Evolutionary conservation across 1,140 invertebrate genomes (phyloP).

Genomic region (Zaprionus ghesquierei): DNA sequence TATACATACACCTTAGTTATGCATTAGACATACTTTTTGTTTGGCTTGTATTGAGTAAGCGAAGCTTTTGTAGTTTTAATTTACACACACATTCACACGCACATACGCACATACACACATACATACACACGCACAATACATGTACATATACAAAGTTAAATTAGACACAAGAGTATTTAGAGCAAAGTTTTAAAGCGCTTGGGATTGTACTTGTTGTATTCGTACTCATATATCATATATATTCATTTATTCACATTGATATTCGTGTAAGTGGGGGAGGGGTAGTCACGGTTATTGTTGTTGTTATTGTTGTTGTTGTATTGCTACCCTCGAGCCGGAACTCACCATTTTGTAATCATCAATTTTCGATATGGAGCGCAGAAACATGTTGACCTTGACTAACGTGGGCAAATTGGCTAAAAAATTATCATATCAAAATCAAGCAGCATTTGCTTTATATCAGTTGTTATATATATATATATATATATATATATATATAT

Average conservation of each 20-base stretch:
- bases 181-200: constrained; percentile 65
- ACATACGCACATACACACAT: constrained; percentile 17
- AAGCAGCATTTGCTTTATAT: constrained; percentile 29
- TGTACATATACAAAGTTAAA: constrained; percentile 31
- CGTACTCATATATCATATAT: constrained; percentile 15
- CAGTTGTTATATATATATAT: constrained; percentile 1
- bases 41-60: constrained; percentile 19
- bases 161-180: constrained; percentile 46
- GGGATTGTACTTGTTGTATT: constrained; percentile 40
- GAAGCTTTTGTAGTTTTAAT: constrained; percentile 27
- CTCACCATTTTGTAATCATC: constrained; percentile 99
- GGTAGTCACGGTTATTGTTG: constrained; percentile 12
- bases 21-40: constrained; percentile 9
- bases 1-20: constrained; percentile 23
- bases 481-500: neutral
- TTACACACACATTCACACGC: constrained; percentile 15
- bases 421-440: constrained; percentile 64
- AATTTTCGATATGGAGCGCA: constrained; percentile 98
- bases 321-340: constrained; percentile 78
- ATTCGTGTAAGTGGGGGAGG: constrained; percentile 18
- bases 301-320: constrained; percentile 14
- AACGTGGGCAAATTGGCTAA: constrained; percentile 89
- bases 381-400: constrained; percentile 95
- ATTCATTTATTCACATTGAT: neutral
- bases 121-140: constrained; percentile 15